Conservation (phyloP, 2,113 vertebrate species). For the Pogonocichla stellata region DNA sequence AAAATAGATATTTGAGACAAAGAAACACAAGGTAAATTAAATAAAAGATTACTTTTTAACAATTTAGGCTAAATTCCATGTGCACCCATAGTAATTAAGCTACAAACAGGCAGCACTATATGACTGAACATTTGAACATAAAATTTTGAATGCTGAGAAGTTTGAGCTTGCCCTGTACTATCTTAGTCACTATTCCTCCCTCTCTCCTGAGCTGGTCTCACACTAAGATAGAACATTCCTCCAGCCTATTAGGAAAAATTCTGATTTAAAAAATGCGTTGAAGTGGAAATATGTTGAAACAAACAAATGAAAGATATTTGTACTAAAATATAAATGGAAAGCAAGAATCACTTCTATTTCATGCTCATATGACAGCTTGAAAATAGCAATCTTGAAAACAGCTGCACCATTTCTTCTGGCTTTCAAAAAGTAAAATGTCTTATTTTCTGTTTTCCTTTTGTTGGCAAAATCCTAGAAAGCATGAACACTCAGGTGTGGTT, state of each 20-base stretch:
- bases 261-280: background rate
- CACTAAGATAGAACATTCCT: background rate
- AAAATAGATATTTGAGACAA: background rate
- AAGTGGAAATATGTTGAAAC: background rate
- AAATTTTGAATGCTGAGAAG: background rate
- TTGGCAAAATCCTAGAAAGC: constrained; percentile 31
- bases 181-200: background rate
- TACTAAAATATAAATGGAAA: constrained; percentile 2
- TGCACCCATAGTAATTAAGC: background rate
- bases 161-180: background rate
- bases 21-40: background rate
- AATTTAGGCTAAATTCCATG: background rate
- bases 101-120: background rate
- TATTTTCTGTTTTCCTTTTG: constrained; percentile 12
- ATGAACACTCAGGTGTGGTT: constrained; percentile 33
- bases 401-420: background rate
- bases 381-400: background rate
- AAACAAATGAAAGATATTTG: constrained; percentile 37
- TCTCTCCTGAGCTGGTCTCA: background rate
- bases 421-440: background rate
- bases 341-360: background rate
- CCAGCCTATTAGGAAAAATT: background rate
- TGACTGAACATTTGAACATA: background rate
- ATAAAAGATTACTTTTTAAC: background rate
- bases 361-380: background rate